Evolutionary conservation across 92 coral and sea anemone genomes (phyloP), one percentile per base, ranked within the genome.

Genomic region (Scolanthus callimorphus): DNA sequence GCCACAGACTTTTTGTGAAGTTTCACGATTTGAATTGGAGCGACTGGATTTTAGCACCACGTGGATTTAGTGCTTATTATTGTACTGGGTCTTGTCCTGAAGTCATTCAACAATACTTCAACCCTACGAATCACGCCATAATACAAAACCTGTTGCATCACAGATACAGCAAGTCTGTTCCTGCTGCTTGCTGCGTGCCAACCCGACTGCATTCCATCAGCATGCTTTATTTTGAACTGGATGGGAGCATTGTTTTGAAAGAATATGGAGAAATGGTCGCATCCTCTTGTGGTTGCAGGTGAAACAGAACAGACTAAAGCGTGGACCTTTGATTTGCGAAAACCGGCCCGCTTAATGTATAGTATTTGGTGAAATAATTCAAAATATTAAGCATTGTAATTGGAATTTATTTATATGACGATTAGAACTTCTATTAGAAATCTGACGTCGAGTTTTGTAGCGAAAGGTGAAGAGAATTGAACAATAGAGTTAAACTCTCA

Each of bases 121-220:
- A 83, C 45, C 90, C 96, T 11, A 88, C 94, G 4, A 74, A 79
- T 59, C 92, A 94, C 69, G 96, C 99, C 21, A 73, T 89, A 29
- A 85, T 94, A 27, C 99, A 83, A 58, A 94, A 78, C 55, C 77
- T 90, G 25, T 67, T 94, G 45, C 99, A 83, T 49, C 96, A 94
- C 55, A 82, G 95, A 27, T 53, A 73, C 65, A 82, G 79, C 55
- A 77, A 70, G 30, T 56, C 74, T 10, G 75, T 94, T 31, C 99
- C 99, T 0, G 85, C 91, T 1, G 99, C 94, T 31, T 94, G 97
- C 60, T 94, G 99, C 43, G 99, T 94, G 17, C 99, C 99, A 8
- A 94, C 96, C 27, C 70, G 82, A 65, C 80, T 94, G 49, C 86
- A 89, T 64, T 84, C 96, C 29, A 71, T 84, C 41, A 84, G 80